Conservation (phyloP, 1,140 invertebrate genomes). For the Sitobion miscanthi region DNA sequence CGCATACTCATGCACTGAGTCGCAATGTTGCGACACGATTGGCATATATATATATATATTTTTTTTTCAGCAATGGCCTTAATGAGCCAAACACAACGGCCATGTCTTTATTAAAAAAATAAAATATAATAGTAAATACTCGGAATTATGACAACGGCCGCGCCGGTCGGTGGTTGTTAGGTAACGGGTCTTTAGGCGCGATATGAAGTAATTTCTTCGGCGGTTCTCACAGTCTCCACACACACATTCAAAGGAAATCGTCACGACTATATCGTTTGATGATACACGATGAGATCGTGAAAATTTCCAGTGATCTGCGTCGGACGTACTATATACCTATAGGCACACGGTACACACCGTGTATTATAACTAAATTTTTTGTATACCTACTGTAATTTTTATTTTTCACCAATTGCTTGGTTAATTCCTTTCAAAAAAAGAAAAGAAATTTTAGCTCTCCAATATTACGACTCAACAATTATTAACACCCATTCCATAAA, state of each 20-base stretch:
- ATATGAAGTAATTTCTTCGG: conserved; percentile 32
- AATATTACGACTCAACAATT: neutral
- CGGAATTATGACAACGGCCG: neutral
- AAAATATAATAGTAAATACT: conserved; percentile 27
- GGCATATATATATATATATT: neutral
- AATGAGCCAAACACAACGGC: conserved; percentile 30
- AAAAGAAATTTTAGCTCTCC: too few relatives aligned
- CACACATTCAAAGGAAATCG: neutral
- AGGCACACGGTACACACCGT: too few relatives aligned
- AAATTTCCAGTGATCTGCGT: neutral
- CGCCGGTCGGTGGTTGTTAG: neutral
- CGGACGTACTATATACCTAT: neutral
- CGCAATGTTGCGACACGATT: neutral
- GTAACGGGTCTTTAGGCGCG: neutral
- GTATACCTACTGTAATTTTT: neutral
- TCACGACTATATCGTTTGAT: conserved; percentile 25
- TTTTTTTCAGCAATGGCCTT: conserved; percentile 18
- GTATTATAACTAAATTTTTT: too few relatives aligned
- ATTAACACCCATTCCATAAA: neutral
- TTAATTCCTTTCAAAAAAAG: neutral
- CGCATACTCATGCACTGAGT: neutral
- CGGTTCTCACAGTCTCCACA: conserved; percentile 26
- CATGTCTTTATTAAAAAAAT: conserved; percentile 22
- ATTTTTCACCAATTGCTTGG: neutral
- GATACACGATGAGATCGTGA: conserved; percentile 33